phyloP scores from a whole-genome alignment of 2,888 invertebrate species.

The Tetragonula carbonaria region DNA sequence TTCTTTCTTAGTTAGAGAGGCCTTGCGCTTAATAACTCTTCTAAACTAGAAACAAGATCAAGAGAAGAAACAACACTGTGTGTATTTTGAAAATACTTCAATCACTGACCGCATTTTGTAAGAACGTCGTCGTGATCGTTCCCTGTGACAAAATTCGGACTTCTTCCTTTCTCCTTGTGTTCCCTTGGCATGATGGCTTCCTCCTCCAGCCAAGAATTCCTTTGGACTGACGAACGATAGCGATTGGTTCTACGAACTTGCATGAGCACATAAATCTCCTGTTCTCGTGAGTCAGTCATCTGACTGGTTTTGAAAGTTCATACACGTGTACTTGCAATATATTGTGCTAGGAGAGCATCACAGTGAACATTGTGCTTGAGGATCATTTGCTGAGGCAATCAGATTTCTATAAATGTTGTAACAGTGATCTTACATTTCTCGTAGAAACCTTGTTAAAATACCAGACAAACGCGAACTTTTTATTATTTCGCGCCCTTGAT shows the following conservation, averaged over 20 bases:
- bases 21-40: not conserved
- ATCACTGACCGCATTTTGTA: not conserved
- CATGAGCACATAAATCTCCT: not conserved
- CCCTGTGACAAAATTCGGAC: not conserved
- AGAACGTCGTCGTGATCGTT: not conserved
- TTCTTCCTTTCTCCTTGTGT: not conserved
- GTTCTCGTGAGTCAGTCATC: conserved; percentile 1
- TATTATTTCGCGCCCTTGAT: not conserved
- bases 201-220: not conserved
- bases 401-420: not conserved
- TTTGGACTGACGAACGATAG: conserved; percentile 22
- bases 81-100: not conserved
- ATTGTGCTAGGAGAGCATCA: not conserved
- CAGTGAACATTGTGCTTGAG: not conserved
- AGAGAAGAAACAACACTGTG: not conserved
- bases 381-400: not conserved
- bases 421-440: not conserved
- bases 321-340: not conserved
- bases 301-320: conserved; percentile 10
- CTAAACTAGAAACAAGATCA: not conserved
- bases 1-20: not conserved
- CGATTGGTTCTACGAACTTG: not conserved
- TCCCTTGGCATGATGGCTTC: not conserved
- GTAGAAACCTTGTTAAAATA: not conserved
- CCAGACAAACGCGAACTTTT: not conserved